Evolutionary conservation across 2,888 invertebrate species (phyloP), one percentile per base, ranked within the genome.

Genomic region (Auanema freiburgensis): DNA sequence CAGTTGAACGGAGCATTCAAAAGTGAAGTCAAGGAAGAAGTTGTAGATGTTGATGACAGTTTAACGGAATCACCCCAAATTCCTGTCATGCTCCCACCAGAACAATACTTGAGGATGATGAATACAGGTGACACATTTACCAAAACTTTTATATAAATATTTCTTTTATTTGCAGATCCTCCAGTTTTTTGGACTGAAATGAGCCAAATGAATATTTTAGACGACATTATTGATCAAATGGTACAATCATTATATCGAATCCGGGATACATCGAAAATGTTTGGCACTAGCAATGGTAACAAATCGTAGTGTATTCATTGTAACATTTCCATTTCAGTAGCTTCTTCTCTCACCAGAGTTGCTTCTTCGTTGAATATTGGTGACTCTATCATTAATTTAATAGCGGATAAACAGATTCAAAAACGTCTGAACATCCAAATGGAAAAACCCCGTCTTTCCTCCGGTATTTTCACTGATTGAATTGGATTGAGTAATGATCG

Each of bases 161-260:
- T 10, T 14, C 10, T 33, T 16, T 23, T 23, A 14, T 33, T 57
- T 78, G 8, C 58, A 77, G 79, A 77, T 49, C 76, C 79, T 10
- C 25, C 50, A 2, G 43, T 63, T 12, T 80, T 79, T 59, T 79
- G 80, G 81, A 56, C 66, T 6, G 70, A 72, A 56, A 77, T 79
- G 75, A 61, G 65, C 8, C 69, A 76, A 11, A 24, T 72, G 49
- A 76, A 75, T n/a, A 54, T 81, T 21, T 44, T 79, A 46, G 80
- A 82, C n/a, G 76, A 78, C 23, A 61, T 80, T 21, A 63, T 79
- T 53, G 72, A 77, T 46, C 56, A 59, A 40, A 65, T 72, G 52
- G 55, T 70, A 25, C 40, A 62, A 14, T 18, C 63, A 8, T 33
- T 66, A 12, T 56, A 60, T 24, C 43, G 43, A 18, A 51, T 41